These are phyloP conservation scores for Cremastinae sp. DNA, from an alignment of 2,888 invertebrate genomes.

Conservation along the genomic window DNA sequence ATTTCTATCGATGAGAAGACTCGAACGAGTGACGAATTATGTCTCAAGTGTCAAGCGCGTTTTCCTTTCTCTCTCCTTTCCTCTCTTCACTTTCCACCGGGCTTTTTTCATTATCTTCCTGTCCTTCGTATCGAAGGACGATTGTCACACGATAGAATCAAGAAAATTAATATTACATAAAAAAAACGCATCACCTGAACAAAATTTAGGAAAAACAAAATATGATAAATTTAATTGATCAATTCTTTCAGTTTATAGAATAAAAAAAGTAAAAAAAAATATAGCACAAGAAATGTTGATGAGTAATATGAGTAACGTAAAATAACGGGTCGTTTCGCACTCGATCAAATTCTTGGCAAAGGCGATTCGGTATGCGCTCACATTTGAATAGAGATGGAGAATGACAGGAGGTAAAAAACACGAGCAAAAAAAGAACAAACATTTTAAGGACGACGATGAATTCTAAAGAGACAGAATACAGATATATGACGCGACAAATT, in stretches of 20 bases:
- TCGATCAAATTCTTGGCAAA: conserved; percentile 59
- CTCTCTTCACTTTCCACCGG: not conserved
- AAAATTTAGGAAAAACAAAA: too few species aligned
- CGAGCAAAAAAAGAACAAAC: not conserved
- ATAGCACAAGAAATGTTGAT: conserved; percentile 47
- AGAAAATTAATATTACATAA: too few species aligned
- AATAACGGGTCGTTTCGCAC: conserved; percentile 52
- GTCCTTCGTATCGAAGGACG: conserved; percentile 13
- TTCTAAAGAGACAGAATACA: conserved; percentile 51
- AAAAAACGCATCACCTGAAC: too few species aligned
- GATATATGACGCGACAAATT: conserved; percentile 21
- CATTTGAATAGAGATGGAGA: conserved; percentile 30
- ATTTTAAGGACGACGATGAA: conserved; percentile 48
- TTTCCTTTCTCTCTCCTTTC: not conserved
- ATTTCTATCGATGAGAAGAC: not conserved
- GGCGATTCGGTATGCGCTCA: conserved; percentile 44
- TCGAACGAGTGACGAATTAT: not conserved
- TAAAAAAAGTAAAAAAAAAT: not conserved
- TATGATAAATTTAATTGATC: too few species aligned
- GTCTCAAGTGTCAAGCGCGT: not conserved
- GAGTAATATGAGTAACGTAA: conserved; percentile 45
- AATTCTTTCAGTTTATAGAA: too few species aligned
- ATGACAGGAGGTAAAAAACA: conserved; percentile 8
- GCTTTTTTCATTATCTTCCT: not conserved
- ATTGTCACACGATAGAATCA: not conserved